Conservation (phyloP, 1,140 invertebrate genomes). For the Psix sp. region DNA sequence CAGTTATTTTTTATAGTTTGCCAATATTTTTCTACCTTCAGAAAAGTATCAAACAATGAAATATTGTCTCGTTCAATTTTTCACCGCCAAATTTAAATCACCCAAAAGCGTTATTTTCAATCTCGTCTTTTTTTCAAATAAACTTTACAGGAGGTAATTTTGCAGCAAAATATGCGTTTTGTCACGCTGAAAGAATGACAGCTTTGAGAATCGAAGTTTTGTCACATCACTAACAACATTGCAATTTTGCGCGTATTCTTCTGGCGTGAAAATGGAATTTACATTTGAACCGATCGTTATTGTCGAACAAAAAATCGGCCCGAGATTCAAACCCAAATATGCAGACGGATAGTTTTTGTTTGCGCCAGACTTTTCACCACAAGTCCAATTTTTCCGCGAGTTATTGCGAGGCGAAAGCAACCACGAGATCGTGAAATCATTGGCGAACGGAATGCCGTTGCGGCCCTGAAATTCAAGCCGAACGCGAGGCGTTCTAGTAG, state of each 20-base stretch:
- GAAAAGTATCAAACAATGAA: no score
- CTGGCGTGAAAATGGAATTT: slow-evolving; percentile 19
- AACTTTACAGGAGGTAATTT: no score
- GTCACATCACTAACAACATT: no score
- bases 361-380: slow-evolving; percentile 10
- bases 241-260: not conserved
- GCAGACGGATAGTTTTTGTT: slow-evolving; percentile 14
- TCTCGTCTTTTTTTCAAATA: no score
- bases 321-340: not conserved
- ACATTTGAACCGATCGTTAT: slow-evolving; percentile 41
- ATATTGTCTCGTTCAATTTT: no score
- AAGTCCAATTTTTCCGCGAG: slow-evolving; percentile 12
- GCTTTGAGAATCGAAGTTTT: no score
- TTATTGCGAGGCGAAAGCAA: slow-evolving; percentile 51
- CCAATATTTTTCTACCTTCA: no score
- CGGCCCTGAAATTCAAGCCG: slow-evolving; percentile 60
- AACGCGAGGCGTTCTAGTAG: slow-evolving; percentile 58
- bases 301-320: not conserved
- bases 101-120: no score
- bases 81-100: no score
- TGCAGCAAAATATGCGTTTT: no score
- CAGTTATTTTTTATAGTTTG: no score
- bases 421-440: slow-evolving; percentile 49
- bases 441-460: slow-evolving; percentile 56
- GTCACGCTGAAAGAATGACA: no score